phyloP scores from a whole-genome alignment of 2,888 invertebrate genomes.

The Antitype chi region DNA sequence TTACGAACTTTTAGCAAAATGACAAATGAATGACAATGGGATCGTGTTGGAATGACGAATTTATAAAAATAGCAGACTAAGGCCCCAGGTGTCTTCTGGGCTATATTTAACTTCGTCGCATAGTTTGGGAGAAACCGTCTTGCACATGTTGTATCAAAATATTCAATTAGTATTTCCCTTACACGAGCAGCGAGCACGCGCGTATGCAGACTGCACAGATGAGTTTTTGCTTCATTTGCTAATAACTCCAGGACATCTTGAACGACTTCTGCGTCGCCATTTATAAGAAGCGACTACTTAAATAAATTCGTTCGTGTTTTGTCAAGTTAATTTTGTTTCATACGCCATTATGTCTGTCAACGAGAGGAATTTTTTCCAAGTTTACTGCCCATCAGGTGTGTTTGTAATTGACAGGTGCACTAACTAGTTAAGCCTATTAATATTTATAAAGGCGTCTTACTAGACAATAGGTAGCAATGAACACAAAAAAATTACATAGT shows the following conservation, averaged over 20 bases:
- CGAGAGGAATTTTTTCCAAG: conserved; percentile 62
- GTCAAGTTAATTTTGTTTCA: conserved; percentile 61
- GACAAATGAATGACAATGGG: no score
- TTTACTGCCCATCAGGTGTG: conserved; percentile 56
- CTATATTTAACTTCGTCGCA: conserved; percentile 48
- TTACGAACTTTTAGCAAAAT: no score
- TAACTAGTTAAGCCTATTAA: conserved; percentile 60
- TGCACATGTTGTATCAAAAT: conserved; percentile 60
- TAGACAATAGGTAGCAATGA: conserved; percentile 50
- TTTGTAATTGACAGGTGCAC: conserved; percentile 64
- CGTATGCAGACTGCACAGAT: conserved; percentile 39
- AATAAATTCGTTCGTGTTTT: conserved; percentile 68
- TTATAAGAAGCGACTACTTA: conserved; percentile 69
- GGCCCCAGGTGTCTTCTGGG: conserved; percentile 54
- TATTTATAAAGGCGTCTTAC: conserved; percentile 60
- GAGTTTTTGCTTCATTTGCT: conserved; percentile 67
- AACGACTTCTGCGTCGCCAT: conserved; percentile 58
- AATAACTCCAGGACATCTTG: conserved; percentile 70
- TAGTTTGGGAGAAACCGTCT: conserved; percentile 48
- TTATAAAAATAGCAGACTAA: no score
- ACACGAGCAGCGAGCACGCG: conserved; percentile 68
- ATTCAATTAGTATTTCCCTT: conserved; percentile 69
- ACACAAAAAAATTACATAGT: conserved; percentile 36
- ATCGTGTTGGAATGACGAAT: no score
- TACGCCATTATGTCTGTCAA: conserved; percentile 59